Evolutionary conservation across 2,113 vertebrate genomes (phyloP).

Genomic region (Petaurus breviceps): DNA sequence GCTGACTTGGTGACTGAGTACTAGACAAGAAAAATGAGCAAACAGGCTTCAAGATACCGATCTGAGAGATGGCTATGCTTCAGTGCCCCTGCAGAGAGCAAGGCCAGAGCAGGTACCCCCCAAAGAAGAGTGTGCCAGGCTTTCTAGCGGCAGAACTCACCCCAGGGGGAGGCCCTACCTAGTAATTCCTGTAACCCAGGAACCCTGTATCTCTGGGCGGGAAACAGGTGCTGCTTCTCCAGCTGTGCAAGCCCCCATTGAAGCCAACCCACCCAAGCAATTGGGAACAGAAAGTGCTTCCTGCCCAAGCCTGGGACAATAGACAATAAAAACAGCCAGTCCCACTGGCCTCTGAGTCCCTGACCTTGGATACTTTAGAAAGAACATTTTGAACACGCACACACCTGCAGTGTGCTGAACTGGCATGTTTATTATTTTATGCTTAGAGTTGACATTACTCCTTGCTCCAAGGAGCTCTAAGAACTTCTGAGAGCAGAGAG

Average conservation of each 20-base stretch:
- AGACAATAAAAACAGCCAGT: constrained; percentile 40
- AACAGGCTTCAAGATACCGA: accelerated
- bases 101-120: not conserved
- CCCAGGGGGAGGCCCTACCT: not conserved
- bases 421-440: constrained; percentile 36
- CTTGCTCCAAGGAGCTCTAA: constrained; percentile 29
- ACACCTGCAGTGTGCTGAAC: constrained; percentile 44
- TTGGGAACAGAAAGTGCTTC: constrained; percentile 60
- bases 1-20: not conserved
- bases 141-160: not conserved
- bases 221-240: constrained; percentile 56
- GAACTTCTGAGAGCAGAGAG: not conserved
- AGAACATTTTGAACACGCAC: constrained; percentile 36
- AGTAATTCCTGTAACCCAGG: not conserved
- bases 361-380: constrained; percentile 66
- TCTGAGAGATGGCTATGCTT: accelerated
- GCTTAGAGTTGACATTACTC: not conserved
- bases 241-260: constrained; percentile 16
- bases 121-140: not conserved
- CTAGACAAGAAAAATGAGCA: not conserved
- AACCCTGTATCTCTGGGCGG: constrained; percentile 30
- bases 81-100: not conserved
- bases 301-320: constrained; percentile 46
- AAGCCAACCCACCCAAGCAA: constrained; percentile 50
- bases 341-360: constrained; percentile 3